Percentiles rank a stretch among this genome's conserved stretches.
Conservation (phyloP, 1,140 invertebrate genomes). For the Nasonia vitripennis region DNA sequence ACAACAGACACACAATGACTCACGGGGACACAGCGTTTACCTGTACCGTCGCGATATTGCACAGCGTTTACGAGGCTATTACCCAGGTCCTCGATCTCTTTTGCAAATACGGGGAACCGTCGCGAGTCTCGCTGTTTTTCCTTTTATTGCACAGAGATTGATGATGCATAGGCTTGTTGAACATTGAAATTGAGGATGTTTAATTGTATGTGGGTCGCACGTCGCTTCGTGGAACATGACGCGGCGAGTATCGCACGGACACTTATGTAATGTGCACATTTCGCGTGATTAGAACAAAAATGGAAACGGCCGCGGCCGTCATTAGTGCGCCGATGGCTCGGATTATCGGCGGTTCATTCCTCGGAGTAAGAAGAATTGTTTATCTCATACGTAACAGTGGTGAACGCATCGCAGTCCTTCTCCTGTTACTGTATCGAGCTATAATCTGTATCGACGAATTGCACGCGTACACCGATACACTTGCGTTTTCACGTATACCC, state of each 20-base stretch:
- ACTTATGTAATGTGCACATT: not conserved
- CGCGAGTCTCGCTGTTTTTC: too few species aligned
- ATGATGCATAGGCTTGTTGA: not conserved
- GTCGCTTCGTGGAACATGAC: not conserved
- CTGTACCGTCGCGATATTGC: not conserved
- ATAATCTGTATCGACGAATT: too few species aligned
- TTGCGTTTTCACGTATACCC: too few species aligned
- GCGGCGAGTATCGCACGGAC: not conserved
- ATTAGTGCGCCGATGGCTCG: not conserved
- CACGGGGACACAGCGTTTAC: not conserved
- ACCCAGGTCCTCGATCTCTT: not conserved
- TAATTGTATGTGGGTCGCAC: not conserved
- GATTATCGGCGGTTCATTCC: not conserved
- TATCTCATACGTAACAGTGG: not conserved
- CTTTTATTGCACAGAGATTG: too few species aligned
- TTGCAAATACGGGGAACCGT: too few species aligned
- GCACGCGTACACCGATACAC: too few species aligned
- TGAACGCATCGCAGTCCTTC: too few species aligned
- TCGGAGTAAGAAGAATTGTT: not conserved
- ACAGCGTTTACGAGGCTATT: constrained; percentile 1
- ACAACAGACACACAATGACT: not conserved
- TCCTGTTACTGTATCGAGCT: not conserved
- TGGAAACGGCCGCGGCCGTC: not conserved
- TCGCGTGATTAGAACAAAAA: not conserved
- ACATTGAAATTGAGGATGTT: not conserved